Evolutionary conservation across 2,113 vertebrate genomes (phyloP).

Genomic region (Spermophilus dauricus): DNA sequence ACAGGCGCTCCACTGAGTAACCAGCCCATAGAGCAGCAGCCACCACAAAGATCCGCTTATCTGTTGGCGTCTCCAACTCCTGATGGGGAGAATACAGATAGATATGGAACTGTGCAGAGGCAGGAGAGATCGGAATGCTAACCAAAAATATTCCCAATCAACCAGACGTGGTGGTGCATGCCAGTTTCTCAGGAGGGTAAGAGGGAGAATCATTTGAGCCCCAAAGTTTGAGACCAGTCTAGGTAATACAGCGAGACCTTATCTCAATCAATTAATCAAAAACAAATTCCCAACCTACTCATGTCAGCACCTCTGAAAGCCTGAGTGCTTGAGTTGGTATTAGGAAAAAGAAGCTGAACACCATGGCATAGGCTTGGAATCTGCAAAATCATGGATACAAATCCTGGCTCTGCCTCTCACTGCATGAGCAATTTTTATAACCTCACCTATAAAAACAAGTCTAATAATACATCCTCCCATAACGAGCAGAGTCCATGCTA

Average conservation of each 20-base stretch:
- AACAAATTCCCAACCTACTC: background rate
- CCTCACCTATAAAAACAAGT: background rate
- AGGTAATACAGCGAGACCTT: background rate
- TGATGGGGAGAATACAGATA: constrained; percentile 57
- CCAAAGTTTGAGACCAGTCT: background rate
- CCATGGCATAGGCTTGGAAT: background rate
- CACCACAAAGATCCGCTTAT: constrained; percentile 98
- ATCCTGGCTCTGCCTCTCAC: background rate
- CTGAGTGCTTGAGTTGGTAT: too few relatives aligned
- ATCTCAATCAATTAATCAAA: background rate
- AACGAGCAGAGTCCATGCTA: background rate
- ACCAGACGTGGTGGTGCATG: too few relatives aligned
- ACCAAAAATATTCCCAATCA: background rate
- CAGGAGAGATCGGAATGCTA: background rate
- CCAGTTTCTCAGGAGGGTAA: background rate
- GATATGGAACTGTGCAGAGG: background rate
- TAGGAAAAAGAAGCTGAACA: background rate
- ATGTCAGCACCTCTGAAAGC: background rate
- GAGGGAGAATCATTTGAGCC: background rate
- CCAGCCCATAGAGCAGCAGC: constrained; percentile 93
- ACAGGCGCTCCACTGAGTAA: constrained; percentile 95
- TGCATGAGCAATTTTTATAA: background rate
- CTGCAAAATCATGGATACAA: background rate
- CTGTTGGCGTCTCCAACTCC: constrained; percentile 97
- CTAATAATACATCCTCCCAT: background rate